These are phyloP conservation scores for Rhorus exstirpatorius DNA, from an alignment of 2,888 invertebrate species.

Conservation along the genomic window DNA sequence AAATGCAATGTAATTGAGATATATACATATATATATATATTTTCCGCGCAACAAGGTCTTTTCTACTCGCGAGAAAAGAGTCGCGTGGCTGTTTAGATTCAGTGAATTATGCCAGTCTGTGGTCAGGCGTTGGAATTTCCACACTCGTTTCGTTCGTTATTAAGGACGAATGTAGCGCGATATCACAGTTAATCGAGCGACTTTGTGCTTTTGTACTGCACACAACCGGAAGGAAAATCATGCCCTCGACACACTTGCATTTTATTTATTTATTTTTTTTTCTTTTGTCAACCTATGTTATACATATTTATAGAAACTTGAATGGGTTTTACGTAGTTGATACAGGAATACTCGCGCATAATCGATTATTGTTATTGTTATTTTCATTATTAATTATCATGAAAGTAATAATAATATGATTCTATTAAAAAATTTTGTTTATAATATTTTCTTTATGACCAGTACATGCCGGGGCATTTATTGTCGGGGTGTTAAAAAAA, in stretches of 20 bases:
- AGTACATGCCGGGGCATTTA: too few relatives aligned
- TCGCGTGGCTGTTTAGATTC: not conserved
- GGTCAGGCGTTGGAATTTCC: slow-evolving; percentile 45
- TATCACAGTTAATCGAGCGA: too few relatives aligned
- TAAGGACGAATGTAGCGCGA: too few relatives aligned
- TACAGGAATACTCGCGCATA: not conserved
- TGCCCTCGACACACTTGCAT: slow-evolving; percentile 61
- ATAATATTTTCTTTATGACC: too few relatives aligned
- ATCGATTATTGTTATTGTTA: not conserved
- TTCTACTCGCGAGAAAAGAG: slow-evolving; percentile 36
- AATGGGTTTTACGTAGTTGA: not conserved
- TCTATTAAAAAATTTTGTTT: too few relatives aligned
- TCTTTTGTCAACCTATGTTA: not conserved
- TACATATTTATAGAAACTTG: slow-evolving; percentile 37
- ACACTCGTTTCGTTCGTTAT: not conserved
- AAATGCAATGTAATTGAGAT: slow-evolving; percentile 1
- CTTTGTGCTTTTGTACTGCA: too few relatives aligned
- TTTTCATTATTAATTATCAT: too few relatives aligned
- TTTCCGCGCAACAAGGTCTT: slow-evolving; percentile 52
- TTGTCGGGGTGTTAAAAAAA: too few relatives aligned
- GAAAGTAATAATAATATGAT: too few relatives aligned
- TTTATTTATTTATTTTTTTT: slow-evolving; percentile 19
- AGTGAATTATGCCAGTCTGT: slow-evolving; percentile 46
- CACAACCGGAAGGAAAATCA: slow-evolving; percentile 59
- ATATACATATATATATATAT: too few relatives aligned